Evolutionary conservation across 2,113 vertebrate genomes (phyloP).

Genomic region (Grantiella picta): DNA sequence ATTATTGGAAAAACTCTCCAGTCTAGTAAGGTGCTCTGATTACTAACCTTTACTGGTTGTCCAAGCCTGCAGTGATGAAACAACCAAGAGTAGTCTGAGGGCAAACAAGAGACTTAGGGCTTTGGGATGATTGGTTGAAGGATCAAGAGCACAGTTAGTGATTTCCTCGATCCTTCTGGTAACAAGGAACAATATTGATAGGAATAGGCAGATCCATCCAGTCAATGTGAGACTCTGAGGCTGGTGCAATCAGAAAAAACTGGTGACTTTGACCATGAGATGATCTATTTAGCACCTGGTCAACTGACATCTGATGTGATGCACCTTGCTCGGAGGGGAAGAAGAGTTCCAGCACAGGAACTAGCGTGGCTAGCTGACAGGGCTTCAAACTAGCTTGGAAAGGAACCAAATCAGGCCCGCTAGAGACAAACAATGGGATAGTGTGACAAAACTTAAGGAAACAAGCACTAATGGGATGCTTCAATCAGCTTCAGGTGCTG

Average conservation of each 20-base stretch:
- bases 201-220: neutral
- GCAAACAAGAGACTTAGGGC: neutral
- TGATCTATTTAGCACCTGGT: neutral
- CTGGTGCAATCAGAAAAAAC: neutral
- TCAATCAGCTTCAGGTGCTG: neutral
- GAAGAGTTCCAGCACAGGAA: neutral
- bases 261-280: too few relatives aligned
- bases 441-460: neutral
- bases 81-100: neutral
- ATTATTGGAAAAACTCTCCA: neutral
- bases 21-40: neutral
- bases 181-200: neutral
- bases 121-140: neutral
- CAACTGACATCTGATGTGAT: neutral
- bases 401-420: neutral
- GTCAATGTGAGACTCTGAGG: neutral
- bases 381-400: neutral
- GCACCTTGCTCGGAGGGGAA: neutral
- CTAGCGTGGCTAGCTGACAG: fast-evolving
- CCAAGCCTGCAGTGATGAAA: neutral
- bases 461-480: neutral
- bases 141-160: neutral
- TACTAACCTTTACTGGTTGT: neutral
- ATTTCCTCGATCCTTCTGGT: neutral
- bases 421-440: neutral